Evolutionary conservation across 2,888 invertebrate genomes (phyloP), one percentile per base, ranked within the genome.

Genomic region (Caenorhabditis panamensis): DNA sequence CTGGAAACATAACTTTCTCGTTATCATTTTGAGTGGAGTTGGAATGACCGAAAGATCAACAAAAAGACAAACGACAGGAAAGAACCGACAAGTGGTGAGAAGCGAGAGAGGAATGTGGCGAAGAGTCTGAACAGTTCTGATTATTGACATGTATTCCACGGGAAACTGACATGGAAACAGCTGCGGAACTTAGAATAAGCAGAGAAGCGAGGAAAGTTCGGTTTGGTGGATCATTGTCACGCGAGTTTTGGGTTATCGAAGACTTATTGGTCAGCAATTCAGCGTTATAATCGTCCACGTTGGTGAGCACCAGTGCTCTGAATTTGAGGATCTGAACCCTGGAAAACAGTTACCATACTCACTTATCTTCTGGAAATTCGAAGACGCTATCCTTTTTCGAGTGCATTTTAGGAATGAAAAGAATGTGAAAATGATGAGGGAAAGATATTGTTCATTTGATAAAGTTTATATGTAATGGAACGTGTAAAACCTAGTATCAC

Each of bases 341-440:
- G n/a, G 13, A 28, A 1, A 1, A 18, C 28, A 31, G n/a, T 1
- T 1, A 18, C 22, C n/a, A n/a, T 28, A 31, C 71, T 20, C 26
- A 80, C 80, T 71, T 64, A 51, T 76, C 76, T 47, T 80, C 80
- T 28, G 80, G 80, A 76, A 80, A 80, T 24, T 80, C 80, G 56
- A 64, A 76, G 44, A 75, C 68, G n/a, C n/a, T n/a, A 49, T 69
- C 69, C 13, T 61, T 47, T 51, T 66, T 41, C 36, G 54, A 47
- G 59, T 24, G 53, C 54, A 76, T 76, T 47, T 24, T 61, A 61
- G 22, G 41, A 76, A 62, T 53, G 28, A 59, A 18, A 13, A 1
- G 11, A 44, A 59, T 22, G 16, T 36, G 20, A 49, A 68, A 37
- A 44, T 41, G 20, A 59, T 47, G n/a, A n/a, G n/a, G n/a, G n/a